A percentile compares a stretch with the other conserved stretches of the same genome.
Evolutionary conservation across 2,888 invertebrate genomes (phyloP).

Genomic region (Anorthoa munda): DNA sequence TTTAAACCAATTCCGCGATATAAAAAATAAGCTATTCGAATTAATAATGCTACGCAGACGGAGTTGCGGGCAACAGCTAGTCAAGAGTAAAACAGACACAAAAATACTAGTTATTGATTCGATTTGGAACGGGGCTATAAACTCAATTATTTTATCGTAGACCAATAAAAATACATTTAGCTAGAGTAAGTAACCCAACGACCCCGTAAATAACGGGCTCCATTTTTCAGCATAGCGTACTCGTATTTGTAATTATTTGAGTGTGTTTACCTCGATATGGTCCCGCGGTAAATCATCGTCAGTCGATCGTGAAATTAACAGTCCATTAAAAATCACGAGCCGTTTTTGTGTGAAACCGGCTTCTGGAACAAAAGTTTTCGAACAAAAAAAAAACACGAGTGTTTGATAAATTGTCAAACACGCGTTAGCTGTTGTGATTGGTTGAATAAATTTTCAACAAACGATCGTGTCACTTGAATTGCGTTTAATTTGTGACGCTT

Average conservation of each 20-base stretch:
- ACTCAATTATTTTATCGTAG: background rate
- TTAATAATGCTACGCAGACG: too few relatives aligned
- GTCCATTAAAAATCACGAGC: slow-evolving; percentile 50
- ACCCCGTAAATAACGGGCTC: slow-evolving; percentile 18
- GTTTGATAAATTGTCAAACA: background rate
- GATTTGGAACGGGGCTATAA: too few relatives aligned
- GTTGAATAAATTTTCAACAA: background rate
- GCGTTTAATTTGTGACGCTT: too few relatives aligned
- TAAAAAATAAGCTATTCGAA: too few relatives aligned
- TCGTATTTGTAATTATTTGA: slow-evolving; percentile 45
- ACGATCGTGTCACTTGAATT: background rate
- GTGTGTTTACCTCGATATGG: slow-evolving; percentile 29
- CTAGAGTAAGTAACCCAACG: background rate
- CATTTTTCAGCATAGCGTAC: slow-evolving; percentile 24
- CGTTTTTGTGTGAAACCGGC: slow-evolving; percentile 25
- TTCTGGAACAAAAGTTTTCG: background rate
- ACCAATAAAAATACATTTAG: background rate
- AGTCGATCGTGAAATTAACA: slow-evolving; percentile 61
- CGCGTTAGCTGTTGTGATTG: background rate
- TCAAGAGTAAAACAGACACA: too few relatives aligned
- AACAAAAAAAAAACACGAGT: background rate
- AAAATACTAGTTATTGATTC: too few relatives aligned
- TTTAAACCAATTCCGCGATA: too few relatives aligned
- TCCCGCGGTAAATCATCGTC: slow-evolving; percentile 48
- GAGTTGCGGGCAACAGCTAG: too few relatives aligned